Percentiles rank a stretch among this genome's conserved stretches.
phyloP scores from a whole-genome alignment of 2,888 invertebrate species.

The Halocaridina rubra region DNA sequence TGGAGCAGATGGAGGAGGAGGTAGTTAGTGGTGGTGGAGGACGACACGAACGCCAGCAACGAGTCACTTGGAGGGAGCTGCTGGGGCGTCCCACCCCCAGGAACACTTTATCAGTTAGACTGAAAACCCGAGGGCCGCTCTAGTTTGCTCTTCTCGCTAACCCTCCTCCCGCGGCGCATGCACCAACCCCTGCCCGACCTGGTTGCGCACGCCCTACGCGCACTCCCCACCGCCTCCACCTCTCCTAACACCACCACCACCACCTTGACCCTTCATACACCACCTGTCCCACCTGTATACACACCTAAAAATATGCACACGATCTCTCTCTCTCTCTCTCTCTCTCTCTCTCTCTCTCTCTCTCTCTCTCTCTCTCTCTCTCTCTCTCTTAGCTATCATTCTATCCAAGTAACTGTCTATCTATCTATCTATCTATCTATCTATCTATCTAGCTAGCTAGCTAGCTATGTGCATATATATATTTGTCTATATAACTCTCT shows the following conservation, averaged over 20 bases:
- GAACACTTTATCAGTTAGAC: background rate
- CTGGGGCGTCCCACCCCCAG: background rate
- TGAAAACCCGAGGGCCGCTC: background rate
- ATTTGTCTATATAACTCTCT: background rate
- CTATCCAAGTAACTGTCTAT: background rate
- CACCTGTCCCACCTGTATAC: background rate
- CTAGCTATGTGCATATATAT: background rate
- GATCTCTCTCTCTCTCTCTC: background rate
- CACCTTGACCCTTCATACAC: background rate
- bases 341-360: constrained; percentile 7
- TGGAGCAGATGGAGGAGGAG: too few species aligned
- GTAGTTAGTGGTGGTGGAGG: too few species aligned
- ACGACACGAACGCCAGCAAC: background rate
- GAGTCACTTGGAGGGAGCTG: background rate
- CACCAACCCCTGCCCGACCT: too few species aligned
- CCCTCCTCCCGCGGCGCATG: background rate
- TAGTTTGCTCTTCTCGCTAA: background rate
- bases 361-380: constrained; percentile 22
- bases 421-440: background rate
- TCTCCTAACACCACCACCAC: background rate
- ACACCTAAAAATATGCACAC: too few species aligned
- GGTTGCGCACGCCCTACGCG: background rate
- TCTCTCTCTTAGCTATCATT: background rate
- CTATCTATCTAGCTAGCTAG: too few species aligned
- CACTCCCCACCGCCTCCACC: background rate